Evolutionary conservation across 2,888 invertebrate species (phyloP).

Genomic region (Notocelia uddmanniana): DNA sequence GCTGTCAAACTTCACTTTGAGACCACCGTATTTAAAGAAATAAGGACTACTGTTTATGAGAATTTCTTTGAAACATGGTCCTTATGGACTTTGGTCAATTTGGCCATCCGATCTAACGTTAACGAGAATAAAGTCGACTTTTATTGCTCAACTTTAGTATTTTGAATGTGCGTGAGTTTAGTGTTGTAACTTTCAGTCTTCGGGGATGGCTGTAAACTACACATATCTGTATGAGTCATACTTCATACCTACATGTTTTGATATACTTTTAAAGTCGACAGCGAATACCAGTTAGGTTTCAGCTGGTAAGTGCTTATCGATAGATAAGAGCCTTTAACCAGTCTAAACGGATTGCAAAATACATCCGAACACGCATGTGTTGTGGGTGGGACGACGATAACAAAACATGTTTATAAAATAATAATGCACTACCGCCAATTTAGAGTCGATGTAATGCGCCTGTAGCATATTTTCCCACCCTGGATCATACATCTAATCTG

Average conservation of each 20-base stretch:
- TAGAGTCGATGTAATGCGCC: not conserved
- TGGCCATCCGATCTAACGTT: no score
- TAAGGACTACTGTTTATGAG: no score
- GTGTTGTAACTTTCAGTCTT: not conserved
- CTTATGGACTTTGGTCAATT: no score
- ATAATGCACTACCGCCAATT: not conserved
- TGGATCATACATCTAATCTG: no score
- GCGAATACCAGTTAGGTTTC: not conserved
- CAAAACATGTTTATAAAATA: conserved; percentile 12
- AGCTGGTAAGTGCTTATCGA: not conserved
- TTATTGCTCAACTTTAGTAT: no score
- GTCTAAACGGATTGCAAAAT: conserved; percentile 24
- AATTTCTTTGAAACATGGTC: no score
- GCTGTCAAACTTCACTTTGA: no score
- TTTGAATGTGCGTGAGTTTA: no score
- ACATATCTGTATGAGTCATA: no score
- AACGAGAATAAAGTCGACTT: no score
- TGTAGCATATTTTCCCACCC: not conserved
- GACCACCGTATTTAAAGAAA: no score
- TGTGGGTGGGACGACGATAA: conserved; percentile 26
- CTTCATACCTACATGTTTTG: not conserved
- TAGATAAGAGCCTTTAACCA: conserved; percentile 13
- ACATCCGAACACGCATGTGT: conserved; percentile 14
- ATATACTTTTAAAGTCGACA: not conserved
- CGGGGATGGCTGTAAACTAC: not conserved